Percentiles rank a stretch among this genome's conserved stretches.
Evolutionary conservation across 2,888 invertebrate genomes (phyloP).

Genomic region (Lycophotia porphyrea): DNA sequence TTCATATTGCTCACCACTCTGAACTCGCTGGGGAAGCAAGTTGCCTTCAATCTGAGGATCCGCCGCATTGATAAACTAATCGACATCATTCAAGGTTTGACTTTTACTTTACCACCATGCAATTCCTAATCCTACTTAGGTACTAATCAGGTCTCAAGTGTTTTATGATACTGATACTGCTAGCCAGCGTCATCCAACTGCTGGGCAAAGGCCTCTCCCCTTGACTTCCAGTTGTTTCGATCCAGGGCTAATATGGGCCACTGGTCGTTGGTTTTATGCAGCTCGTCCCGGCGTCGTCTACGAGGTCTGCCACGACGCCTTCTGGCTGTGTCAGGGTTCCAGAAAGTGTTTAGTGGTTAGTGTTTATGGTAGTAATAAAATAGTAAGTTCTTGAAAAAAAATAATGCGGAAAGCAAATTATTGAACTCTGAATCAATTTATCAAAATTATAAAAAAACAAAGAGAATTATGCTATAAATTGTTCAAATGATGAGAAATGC

Average conservation of each 20-base stretch:
- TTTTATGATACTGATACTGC: too few relatives aligned
- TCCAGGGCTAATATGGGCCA: too few relatives aligned
- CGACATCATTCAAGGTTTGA: constrained; percentile 75
- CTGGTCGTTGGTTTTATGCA: too few relatives aligned
- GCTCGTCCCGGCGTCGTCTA: too few relatives aligned
- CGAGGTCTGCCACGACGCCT: too few relatives aligned
- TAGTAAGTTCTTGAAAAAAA: neutral
- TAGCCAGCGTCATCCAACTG: too few relatives aligned
- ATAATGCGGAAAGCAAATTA: neutral
- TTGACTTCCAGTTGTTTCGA: too few relatives aligned
- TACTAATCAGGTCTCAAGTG: neutral
- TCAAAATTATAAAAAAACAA: neutral
- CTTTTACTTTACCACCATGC: neutral
- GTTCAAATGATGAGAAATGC: neutral
- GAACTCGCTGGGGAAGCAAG: constrained; percentile 80
- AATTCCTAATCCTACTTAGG: neutral
- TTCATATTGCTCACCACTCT: constrained; percentile 83
- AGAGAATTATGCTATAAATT: neutral
- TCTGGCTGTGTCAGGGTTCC: too few relatives aligned
- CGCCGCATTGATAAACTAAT: constrained; percentile 78
- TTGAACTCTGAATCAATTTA: neutral
- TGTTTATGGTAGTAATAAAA: neutral
- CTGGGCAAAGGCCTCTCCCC: too few relatives aligned
- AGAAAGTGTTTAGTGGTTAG: too few relatives aligned
- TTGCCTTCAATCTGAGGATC: constrained; percentile 77